Evolutionary conservation across 2,113 vertebrate genomes (phyloP), one percentile per base, ranked within the genome.

Genomic region (Connochaetes taurinus): DNA sequence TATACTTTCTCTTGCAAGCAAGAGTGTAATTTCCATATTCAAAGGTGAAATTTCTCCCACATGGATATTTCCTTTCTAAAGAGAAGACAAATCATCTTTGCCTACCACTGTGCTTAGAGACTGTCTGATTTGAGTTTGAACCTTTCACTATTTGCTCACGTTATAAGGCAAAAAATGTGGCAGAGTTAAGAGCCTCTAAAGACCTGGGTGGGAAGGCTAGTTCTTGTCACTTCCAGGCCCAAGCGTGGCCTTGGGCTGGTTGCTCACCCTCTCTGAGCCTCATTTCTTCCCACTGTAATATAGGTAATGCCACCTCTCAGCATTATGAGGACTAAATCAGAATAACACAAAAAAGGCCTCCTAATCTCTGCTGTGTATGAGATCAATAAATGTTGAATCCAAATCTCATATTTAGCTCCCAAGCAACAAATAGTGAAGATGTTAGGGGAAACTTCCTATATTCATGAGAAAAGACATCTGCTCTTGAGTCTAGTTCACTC

Each of bases 381-480:
- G 45, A 84, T 74, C 52, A 90, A 58, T 78, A 94, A 90, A 94
- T 64, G 3, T 55, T 43, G 55, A 93, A 57, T 74, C 71, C 62
- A 84, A 50, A 52, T 58, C 53, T 31, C 64, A 17, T 19, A 40
- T n/a, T 45, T 47, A 40, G 60, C 67, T 27, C 52, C 25, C 25
- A 74, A 71, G 52, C 43, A 91, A 50, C 21, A 33, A 64, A 17
- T 4, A 23, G n/a, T 57, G 52, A 58, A 47, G 50, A 50, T 43
- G 29, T 23, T 52, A 84, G 47, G 11, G 14, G 40, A 80, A 74
- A 87, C 55, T 53, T 60, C 31, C 25, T 23, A 47, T 11, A 2
- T 40, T 83, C 33, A 29, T 50, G 85, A 94, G 53, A 81, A 90
- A 87, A 94, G 88, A 96, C 91, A 97, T 82, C 91, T 97, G 76